Conservation (phyloP, 1,140 invertebrate genomes). For the Globodera rostochiensis region DNA sequence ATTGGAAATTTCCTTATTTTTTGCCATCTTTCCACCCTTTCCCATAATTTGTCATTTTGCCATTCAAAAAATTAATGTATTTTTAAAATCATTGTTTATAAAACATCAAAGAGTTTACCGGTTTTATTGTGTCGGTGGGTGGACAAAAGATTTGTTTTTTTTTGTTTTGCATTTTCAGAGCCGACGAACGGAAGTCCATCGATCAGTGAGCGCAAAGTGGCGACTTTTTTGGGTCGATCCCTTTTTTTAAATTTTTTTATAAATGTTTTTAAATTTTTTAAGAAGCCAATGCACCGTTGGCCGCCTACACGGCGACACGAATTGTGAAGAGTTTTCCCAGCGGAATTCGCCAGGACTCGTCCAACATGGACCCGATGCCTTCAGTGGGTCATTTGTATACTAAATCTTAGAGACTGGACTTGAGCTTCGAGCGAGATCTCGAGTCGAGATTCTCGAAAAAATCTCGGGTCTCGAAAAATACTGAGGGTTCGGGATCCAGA, state of each 20-base stretch:
- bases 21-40: no score
- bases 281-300: slow-evolving; percentile 36
- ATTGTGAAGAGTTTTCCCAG: slow-evolving; percentile 53
- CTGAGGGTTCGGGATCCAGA: no score
- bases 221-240: slow-evolving; percentile 1
- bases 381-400: slow-evolving; percentile 32
- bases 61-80: no score
- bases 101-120: no score
- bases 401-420: neutral
- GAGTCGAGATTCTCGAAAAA: no score
- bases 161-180: slow-evolving; percentile 37
- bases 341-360: slow-evolving; percentile 55
- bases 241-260: neutral
- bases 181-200: slow-evolving; percentile 53
- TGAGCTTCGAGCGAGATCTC: no score
- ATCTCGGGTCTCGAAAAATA: no score
- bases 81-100: no score
- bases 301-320: slow-evolving; percentile 47
- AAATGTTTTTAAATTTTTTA: slow-evolving; percentile 27
- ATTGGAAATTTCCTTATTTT: no score
- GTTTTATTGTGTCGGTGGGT: no score
- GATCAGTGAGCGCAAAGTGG: slow-evolving; percentile 50
- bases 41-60: no score
- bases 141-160: neutral
- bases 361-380: slow-evolving; percentile 57